Evolutionary conservation across 2,113 vertebrate genomes (phyloP).

Genomic region (Elaphurus davidianus): DNA sequence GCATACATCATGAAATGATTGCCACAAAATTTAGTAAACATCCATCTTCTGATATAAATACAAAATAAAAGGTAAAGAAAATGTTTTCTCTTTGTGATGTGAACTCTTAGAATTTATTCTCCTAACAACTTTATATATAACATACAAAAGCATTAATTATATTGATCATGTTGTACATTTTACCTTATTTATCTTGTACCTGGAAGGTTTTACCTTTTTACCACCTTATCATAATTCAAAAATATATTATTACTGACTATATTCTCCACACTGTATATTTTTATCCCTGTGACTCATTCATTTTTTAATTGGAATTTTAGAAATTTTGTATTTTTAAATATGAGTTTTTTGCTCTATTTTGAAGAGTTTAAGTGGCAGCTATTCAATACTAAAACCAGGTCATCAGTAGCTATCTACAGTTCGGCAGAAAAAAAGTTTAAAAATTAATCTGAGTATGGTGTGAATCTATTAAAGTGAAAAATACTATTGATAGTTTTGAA

Average conservation of each 20-base stretch:
- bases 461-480: constrained; percentile 20
- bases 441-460: background rate
- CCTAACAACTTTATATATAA: background rate
- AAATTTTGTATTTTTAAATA: constrained; percentile 27
- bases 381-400: constrained; percentile 52
- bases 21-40: background rate
- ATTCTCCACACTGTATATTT: background rate
- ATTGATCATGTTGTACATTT: background rate
- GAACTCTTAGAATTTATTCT: background rate
- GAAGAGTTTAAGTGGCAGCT: background rate
- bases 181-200: background rate
- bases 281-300: background rate
- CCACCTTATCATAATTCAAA: background rate
- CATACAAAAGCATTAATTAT: background rate
- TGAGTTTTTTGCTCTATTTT: constrained; percentile 6
- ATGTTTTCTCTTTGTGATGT: background rate
- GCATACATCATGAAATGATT: background rate
- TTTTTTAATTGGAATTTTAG: background rate
- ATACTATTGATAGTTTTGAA: constrained; percentile 61
- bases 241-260: background rate
- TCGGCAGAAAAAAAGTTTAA: constrained; percentile 47
- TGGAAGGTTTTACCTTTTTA: background rate
- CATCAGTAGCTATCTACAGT: constrained; percentile 1
- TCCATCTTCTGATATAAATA: background rate
- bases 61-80: background rate